phyloP scores from a whole-genome alignment of 2,797 vertebrate genomes.

The Onychomys arenicola region DNA sequence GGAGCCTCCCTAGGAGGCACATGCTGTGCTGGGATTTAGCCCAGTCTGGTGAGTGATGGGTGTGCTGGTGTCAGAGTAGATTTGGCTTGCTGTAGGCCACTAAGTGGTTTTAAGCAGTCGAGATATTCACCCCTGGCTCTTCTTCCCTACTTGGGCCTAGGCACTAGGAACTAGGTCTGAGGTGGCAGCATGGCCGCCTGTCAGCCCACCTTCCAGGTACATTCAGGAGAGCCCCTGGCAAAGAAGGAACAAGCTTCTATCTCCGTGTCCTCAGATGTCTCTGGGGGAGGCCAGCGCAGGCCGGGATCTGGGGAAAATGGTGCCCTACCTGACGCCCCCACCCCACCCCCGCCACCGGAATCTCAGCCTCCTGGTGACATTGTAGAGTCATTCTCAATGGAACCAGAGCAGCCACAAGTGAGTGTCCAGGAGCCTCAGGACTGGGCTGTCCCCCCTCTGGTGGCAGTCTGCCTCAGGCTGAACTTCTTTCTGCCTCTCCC shows the following conservation, averaged over 20 bases:
- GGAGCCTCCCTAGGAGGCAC: neutral
- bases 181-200: neutral
- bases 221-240: neutral
- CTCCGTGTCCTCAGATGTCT: neutral
- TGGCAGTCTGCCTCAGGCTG: neutral
- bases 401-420: neutral
- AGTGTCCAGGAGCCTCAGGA: neutral
- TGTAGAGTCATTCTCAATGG: neutral
- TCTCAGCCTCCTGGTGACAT: neutral
- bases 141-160: neutral
- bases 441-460: neutral
- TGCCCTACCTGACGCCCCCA: no score
- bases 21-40: accelerated
- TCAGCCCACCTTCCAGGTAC: neutral
- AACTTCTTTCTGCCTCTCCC: neutral
- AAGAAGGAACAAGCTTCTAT: neutral
- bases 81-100: neutral
- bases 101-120: accelerated
- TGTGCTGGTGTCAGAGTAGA: accelerated
- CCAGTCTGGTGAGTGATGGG: neutral
- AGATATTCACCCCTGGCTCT: neutral
- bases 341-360: neutral
- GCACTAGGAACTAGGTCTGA: neutral
- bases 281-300: no score
- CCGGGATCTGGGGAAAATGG: neutral